A percentile compares a stretch with the other conserved stretches of the same genome.
These are phyloP conservation scores for Odocoileus virginianus DNA, from an alignment of 2,113 vertebrate species.

Conservation along the genomic window DNA sequence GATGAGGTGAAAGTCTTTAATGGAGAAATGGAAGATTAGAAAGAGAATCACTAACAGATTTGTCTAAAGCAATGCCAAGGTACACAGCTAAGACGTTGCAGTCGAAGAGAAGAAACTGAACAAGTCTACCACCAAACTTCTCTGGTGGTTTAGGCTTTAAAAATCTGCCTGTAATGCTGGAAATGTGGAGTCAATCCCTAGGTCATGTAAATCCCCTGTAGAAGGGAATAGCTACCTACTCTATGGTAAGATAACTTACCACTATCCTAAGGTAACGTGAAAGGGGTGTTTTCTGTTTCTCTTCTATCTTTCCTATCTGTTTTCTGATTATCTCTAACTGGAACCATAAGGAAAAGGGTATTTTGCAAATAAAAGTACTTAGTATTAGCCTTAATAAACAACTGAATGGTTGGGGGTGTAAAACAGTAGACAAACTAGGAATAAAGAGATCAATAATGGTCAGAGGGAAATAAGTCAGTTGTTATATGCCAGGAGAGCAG, in stretches of 20 bases:
- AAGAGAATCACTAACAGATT: background rate
- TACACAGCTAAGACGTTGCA: background rate
- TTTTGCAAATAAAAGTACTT: background rate
- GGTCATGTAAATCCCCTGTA: background rate
- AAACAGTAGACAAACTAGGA: background rate
- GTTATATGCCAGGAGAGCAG: background rate
- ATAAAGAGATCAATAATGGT: background rate
- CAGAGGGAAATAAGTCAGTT: background rate
- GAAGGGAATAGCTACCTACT: background rate
- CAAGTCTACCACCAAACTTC: background rate
- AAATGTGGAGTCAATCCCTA: background rate
- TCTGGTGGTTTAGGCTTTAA: background rate
- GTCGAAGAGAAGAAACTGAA: background rate
- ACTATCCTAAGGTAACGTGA: background rate
- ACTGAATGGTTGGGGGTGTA: background rate
- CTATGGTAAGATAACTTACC: background rate
- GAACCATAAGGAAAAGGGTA: background rate
- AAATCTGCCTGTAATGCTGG: background rate
- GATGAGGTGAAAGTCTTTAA: background rate
- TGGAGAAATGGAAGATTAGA: fast-evolving
- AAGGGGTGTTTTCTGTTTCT: background rate
- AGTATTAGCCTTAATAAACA: background rate
- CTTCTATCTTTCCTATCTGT: background rate
- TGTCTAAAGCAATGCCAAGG: background rate
- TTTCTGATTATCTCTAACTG: background rate